These are phyloP conservation scores for Hydropsyche tenuis DNA, from an alignment of 1,140 invertebrate genomes.

Conservation along the genomic window DNA sequence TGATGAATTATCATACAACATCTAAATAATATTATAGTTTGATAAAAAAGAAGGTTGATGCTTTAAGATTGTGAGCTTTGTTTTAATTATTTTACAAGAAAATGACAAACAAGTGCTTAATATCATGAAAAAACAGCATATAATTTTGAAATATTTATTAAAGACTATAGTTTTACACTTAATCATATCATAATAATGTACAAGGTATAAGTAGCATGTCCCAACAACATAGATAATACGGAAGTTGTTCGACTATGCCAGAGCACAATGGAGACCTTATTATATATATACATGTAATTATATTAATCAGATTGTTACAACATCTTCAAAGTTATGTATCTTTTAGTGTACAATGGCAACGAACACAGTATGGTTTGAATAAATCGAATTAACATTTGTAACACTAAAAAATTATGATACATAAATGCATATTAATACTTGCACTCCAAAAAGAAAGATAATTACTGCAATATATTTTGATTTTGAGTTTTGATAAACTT, in stretches of 20 bases:
- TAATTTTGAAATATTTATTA: constrained; percentile 52
- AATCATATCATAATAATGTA: constrained; percentile 51
- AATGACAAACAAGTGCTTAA: too few species aligned
- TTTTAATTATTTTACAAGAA: too few species aligned
- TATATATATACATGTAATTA: constrained; percentile 44
- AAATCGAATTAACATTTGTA: neutral
- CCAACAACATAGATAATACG: constrained; percentile 45
- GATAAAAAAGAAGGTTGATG: too few species aligned
- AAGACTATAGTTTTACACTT: constrained; percentile 51
- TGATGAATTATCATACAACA: too few species aligned
- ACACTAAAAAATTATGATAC: constrained; percentile 22
- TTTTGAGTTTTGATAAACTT: neutral
- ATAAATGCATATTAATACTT: constrained; percentile 14
- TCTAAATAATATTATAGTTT: too few species aligned
- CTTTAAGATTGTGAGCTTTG: too few species aligned
- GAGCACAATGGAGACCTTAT: constrained; percentile 43
- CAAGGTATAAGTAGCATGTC: constrained; percentile 50
- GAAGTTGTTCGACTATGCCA: constrained; percentile 40
- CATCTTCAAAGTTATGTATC: constrained; percentile 25
- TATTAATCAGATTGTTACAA: constrained; percentile 34
- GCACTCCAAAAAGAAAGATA: constrained; percentile 2
- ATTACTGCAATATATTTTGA: neutral
- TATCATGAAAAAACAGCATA: too few species aligned
- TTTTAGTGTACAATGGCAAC: constrained; percentile 33
- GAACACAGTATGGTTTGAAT: constrained; percentile 40